Conservation (phyloP, 2,113 vertebrate genomes). For the Dipodomys ordii region DNA sequence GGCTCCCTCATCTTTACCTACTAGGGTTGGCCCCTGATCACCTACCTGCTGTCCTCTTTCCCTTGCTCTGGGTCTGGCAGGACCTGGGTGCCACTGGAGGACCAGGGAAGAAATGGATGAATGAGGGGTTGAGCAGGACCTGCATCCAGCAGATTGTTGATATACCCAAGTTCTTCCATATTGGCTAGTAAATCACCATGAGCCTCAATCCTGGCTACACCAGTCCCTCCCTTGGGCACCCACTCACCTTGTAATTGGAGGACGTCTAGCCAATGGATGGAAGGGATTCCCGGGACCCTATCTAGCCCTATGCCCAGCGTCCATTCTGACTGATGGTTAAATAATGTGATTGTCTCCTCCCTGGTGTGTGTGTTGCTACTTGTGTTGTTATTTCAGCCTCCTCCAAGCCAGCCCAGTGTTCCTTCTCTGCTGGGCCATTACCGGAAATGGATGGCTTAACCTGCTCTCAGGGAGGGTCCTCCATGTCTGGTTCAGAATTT, state of each 20-base stretch:
- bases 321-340: slow-evolving; percentile 54
- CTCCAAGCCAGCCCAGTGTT: rapidly evolving
- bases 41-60: neutral
- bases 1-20: neutral
- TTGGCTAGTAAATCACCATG: neutral
- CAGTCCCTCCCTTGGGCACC: neutral
- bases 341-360: slow-evolving; percentile 69
- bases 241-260: neutral
- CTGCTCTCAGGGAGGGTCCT: neutral
- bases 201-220: neutral
- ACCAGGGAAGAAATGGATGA: neutral
- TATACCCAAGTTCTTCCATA: neutral
- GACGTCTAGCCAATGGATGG: neutral
- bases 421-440: neutral
- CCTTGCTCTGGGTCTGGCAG: neutral
- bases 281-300: neutral
- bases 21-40: neutral
- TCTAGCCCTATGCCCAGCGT: neutral
- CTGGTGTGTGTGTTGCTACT: neutral
- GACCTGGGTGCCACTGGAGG: neutral
- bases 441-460: neutral
- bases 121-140: neutral
- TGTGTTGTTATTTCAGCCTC: slow-evolving; percentile 60
- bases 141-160: neutral
- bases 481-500: neutral